Evolutionary conservation across 2,888 invertebrate genomes (phyloP).

Genomic region (Cyrtodaria siliqua): DNA sequence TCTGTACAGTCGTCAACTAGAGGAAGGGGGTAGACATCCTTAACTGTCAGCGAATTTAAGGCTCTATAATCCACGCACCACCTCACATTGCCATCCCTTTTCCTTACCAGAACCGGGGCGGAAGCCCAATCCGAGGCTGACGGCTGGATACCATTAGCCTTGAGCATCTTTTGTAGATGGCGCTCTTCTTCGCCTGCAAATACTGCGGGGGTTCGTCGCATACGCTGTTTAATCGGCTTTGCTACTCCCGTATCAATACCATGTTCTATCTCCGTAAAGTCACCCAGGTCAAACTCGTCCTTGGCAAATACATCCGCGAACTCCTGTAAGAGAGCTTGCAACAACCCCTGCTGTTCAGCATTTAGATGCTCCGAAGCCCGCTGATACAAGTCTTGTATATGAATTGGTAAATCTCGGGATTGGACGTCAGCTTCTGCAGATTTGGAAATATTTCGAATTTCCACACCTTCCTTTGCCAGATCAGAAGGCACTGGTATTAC

Average conservation of each 20-base stretch:
- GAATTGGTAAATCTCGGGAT: too few species aligned
- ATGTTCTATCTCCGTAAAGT: too few species aligned
- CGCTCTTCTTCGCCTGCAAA: constrained; percentile 40
- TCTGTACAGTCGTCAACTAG: constrained; percentile 43
- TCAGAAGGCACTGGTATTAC: too few species aligned
- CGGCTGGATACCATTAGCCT: constrained; percentile 42
- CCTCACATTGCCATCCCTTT: constrained; percentile 12
- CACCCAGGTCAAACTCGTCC: too few species aligned
- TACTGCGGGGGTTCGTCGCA: constrained; percentile 39
- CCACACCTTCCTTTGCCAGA: too few species aligned
- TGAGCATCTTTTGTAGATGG: constrained; percentile 36
- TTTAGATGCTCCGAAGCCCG: constrained; percentile 17
- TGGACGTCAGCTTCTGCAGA: constrained; percentile 7
- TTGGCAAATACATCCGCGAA: too few species aligned
- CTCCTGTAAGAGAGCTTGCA: too few species aligned
- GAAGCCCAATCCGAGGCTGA: constrained; percentile 46
- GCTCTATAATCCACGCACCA: constrained; percentile 42
- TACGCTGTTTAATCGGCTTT: constrained; percentile 42
- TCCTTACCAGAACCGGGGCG: constrained; percentile 24
- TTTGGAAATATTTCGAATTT: constrained; percentile 2
- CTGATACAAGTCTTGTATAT: too few species aligned
- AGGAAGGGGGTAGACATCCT: constrained; percentile 45
- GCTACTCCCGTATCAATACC: too few species aligned
- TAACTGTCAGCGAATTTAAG: constrained; percentile 31
- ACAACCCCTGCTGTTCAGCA: too few species aligned